Evolutionary conservation across 2,888 invertebrate species (phyloP), one percentile per base, ranked within the genome.

Genomic region (Masnerella sp.): DNA sequence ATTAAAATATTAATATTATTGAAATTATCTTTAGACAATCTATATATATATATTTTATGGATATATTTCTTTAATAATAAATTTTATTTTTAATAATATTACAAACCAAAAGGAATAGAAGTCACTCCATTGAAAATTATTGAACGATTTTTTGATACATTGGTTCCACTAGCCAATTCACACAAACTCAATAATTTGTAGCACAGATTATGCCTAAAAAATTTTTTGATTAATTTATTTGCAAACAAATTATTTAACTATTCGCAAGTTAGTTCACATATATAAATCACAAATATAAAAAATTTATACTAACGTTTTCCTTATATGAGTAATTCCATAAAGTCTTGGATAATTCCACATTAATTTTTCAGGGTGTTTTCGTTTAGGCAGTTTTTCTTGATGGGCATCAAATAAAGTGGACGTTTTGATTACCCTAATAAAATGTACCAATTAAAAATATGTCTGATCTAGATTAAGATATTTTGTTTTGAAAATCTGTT

Each of bases 361-460:
- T 5, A 95, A 94, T 78, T 94, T 91, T 18, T 88, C 86, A 1
- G 91, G 90, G 81, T 95, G 92, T 83, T 92, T 92, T 1, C 91
- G 88, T 86, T 91, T 94, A 0, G 95, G 94, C 43, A 96, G 86
- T 82, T 93, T 93, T 67, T 92, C 89, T 85, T 95, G 94, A 82
- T 94, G 91, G 14, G 94, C 91, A 88, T 97, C 96, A 87, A 92
- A 93, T 20, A 94, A 88, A 83, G 92, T 91, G 0, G 93, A 91
- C 40, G 90, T 89, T 42, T 92, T 81, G 59, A 94, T 91, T 2
- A 91, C 90, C 79, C 83, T 84, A 25, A 56, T n/a, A n/a, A n/a
- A n/a, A n/a, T n/a, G n/a, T n/a, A n/a, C n/a, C n/a, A n/a, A n/a
- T n/a, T n/a, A n/a, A n/a, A n/a, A n/a, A n/a, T n/a, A n/a, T n/a